These are phyloP conservation scores for Echinometra lucunter DNA, from an alignment of 53 echinoderm and acorn worm species.

Conservation along the genomic window DNA sequence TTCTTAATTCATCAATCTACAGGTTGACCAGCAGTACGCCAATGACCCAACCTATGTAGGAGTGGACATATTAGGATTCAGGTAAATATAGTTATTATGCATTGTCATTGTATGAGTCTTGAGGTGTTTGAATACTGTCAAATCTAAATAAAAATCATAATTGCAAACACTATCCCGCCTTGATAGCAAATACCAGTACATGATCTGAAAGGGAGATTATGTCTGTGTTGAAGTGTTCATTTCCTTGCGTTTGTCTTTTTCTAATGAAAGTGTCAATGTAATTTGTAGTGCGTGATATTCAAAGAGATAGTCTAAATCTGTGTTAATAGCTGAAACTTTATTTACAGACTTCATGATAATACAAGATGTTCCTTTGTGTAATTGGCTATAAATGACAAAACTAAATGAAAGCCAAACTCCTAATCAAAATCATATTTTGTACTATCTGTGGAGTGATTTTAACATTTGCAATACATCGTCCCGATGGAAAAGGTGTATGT, in stretches of 20 bases:
- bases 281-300: neutral
- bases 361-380: no score
- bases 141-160: neutral
- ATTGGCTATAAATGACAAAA: no score
- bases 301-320: neutral
- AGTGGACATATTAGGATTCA: neutral
- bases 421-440: no score
- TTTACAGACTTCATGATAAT: no score
- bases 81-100: neutral
- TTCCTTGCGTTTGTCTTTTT: neutral
- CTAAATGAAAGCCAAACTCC: no score
- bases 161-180: neutral
- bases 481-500: no score
- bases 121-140: neutral
- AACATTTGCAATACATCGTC: no score
- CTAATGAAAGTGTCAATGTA: neutral
- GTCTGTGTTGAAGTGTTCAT: neutral
- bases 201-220: neutral
- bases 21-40: slow-evolving; percentile 7
- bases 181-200: neutral
- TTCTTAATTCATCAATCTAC: neutral
- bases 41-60: neutral
- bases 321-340: neutral
- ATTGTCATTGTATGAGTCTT: neutral
- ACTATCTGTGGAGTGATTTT: no score